A percentile compares a stretch with the other conserved stretches of the same genome.
phyloP scores from a whole-genome alignment of 1,140 invertebrate species.

The Copidosoma floridanum region DNA sequence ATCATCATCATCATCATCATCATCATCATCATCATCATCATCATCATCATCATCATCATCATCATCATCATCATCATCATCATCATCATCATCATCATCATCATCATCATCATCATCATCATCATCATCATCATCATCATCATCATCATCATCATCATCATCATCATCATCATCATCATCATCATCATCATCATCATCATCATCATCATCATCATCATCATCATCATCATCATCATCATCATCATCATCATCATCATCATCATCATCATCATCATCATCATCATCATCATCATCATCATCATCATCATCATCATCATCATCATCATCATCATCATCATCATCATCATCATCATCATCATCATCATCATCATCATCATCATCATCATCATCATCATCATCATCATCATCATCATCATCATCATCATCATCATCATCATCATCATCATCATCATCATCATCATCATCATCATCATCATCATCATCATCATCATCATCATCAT shows the following conservation, averaged over 20 bases:
- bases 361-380: not conserved
- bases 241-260: not conserved
- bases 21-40: not conserved
- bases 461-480: not conserved
- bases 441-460: not conserved
- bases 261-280: not conserved
- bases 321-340: not conserved
- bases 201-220: not conserved
- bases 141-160: not conserved
- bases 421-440: not conserved
- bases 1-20: not conserved
- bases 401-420: not conserved
- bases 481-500: not conserved
- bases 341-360: not conserved
- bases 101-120: not conserved
- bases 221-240: not conserved
- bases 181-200: not conserved
- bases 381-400: not conserved
- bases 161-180: not conserved
- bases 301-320: not conserved
- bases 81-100: not conserved
- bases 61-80: not conserved
- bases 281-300: not conserved
- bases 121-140: not conserved
- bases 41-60: not conserved